Evolutionary conservation across 1,140 invertebrate genomes (phyloP).

Genomic region (Brevipalpus yothersi): DNA sequence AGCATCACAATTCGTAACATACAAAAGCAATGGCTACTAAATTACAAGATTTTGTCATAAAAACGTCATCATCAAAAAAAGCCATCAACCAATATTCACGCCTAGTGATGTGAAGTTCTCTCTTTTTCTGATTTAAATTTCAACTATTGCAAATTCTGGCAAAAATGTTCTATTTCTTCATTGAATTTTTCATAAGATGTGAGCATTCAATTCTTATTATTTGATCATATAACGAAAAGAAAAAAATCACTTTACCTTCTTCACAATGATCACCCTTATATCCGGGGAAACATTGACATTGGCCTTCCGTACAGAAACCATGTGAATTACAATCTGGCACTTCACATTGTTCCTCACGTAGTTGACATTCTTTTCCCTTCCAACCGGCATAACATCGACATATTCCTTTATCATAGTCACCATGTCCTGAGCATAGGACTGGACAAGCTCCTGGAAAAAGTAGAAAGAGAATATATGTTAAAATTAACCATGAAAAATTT

Average conservation of each 20-base stretch:
- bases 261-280: constrained; percentile 40
- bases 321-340: constrained; percentile 81
- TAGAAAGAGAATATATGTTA: not conserved
- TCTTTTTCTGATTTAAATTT: too few relatives aligned
- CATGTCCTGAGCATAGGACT: constrained; percentile 75
- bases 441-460: constrained; percentile 41
- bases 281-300: constrained; percentile 71
- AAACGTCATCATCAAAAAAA: too few relatives aligned
- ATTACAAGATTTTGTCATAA: too few relatives aligned
- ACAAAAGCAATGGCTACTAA: too few relatives aligned
- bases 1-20: too few relatives aligned
- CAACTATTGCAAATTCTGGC: too few relatives aligned
- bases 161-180: too few relatives aligned
- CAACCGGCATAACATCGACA: constrained; percentile 90
- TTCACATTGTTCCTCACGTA: constrained; percentile 77
- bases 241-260: not conserved
- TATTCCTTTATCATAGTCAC: constrained; percentile 82
- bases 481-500: not conserved
- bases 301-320: constrained; percentile 78
- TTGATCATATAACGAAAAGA: too few relatives aligned
- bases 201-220: too few relatives aligned
- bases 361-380: constrained; percentile 78
- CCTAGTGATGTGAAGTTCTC: too few relatives aligned
- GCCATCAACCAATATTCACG: too few relatives aligned
- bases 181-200: too few relatives aligned